Base-by-base conservation (phyloP, 2,113 vertebrate genomes). In the Herpailurus yagouaroundi region DNA sequence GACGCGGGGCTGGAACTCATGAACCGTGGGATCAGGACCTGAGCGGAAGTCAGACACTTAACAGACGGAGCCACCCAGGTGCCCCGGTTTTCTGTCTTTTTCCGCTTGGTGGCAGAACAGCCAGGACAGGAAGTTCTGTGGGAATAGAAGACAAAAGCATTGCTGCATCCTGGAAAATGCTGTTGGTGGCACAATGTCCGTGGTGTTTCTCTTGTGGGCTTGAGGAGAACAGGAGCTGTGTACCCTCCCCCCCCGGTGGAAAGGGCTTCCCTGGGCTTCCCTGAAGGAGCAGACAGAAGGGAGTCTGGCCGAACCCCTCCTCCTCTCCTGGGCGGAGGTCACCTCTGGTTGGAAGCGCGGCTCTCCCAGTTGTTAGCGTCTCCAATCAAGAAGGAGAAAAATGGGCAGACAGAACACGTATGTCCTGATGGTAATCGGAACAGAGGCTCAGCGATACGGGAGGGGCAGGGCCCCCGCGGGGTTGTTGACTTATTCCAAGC, bases 101-200 rank as follows among this genome's bases (percentile, higher is more conserved):
- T 50, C 21, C 1, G 0, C 31, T 10, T 5, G 45, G 31, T 36
- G 19, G 45, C 14, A n/a, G 41, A 25, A n/a, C 0, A 10, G 45
- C 15, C 25, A 23, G 90, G 66, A 55, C 31, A 29, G 45, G 48
- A 50, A 50, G 8, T 63, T 79, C 83, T 33, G 21, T 38, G 41
- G 68, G 77, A 63, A 77, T 4, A 27, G 63, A 71, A 41, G 25
- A 45, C 25, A 68, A 57, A 71, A 81, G 60, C 2, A 4, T 33
- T 33, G 13, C 6, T n/a, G 16, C 7, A 36, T 45, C 55, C 52
- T 80, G 55, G 14, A 45, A 45, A 90, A 23, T 21, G 31, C 36
- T n/a, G 50, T 9, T 5, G 68, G 81, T 10, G 5, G 66, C 10
- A 8, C 64, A 23, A 31, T 4, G 7, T 19, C 63, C 73, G 18